Conservation (phyloP, 1,140 invertebrate species). For the Tetragonula clypearis region DNA sequence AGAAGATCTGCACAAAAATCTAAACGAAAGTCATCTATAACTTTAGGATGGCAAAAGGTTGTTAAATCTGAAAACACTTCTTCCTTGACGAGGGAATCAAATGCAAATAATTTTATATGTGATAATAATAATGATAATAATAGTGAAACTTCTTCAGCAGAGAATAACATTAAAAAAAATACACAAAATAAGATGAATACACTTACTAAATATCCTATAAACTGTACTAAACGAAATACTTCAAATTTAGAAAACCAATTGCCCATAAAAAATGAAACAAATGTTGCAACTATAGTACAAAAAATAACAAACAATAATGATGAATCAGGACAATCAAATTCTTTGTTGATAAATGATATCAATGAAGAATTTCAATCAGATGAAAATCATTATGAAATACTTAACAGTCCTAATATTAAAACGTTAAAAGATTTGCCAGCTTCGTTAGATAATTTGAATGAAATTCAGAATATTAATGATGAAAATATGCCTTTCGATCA, state of each 20-base stretch:
- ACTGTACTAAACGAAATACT: background rate
- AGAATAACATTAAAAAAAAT: no score
- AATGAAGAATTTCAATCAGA: background rate
- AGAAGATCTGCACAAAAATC: background rate
- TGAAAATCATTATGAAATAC: background rate
- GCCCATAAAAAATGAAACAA: background rate
- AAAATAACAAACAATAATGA: no score
- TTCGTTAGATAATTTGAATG: background rate
- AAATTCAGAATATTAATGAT: background rate
- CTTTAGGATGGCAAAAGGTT: constrained; percentile 5
- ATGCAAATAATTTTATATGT: background rate
- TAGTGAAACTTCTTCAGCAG: background rate
- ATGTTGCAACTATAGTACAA: background rate
- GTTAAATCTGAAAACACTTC: background rate
- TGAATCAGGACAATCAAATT: background rate
- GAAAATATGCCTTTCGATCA: background rate
- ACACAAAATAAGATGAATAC: background rate
- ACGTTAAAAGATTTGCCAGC: background rate
- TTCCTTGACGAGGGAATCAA: background rate
- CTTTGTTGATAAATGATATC: background rate
- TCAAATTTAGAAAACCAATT: background rate
- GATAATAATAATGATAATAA: background rate
- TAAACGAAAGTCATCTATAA: background rate
- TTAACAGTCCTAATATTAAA: background rate
- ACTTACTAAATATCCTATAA: background rate